phyloP scores from a whole-genome alignment of 2,797 vertebrate genomes.

The Euthynnus affinis region DNA sequence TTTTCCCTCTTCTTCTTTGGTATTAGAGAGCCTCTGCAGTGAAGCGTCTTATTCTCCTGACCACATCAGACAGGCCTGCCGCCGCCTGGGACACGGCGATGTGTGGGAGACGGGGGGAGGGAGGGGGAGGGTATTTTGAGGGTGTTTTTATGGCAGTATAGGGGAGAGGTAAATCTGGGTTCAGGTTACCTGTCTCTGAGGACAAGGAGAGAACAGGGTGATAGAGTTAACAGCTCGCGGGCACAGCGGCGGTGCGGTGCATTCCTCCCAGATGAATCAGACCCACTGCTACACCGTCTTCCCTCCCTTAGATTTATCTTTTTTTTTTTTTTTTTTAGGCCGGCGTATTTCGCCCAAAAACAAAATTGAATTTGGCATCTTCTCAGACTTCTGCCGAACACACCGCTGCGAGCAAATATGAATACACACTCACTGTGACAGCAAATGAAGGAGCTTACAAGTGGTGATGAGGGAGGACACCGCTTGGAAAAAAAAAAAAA shows the following conservation, averaged over 20 bases:
- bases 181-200: slow-evolving; percentile 56
- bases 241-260: neutral
- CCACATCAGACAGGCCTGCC: slow-evolving; percentile 63
- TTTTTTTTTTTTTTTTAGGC: no score
- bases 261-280: neutral
- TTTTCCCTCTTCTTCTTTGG: slow-evolving; percentile 29
- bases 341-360: neutral
- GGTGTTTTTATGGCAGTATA: neutral
- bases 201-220: slow-evolving; percentile 24
- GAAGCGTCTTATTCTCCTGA: slow-evolving; percentile 51
- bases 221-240: slow-evolving; percentile 38
- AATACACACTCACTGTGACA: neutral
- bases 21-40: slow-evolving; percentile 40
- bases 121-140: slow-evolving; percentile 14
- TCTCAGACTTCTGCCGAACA: slow-evolving; percentile 3
- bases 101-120: slow-evolving; percentile 11
- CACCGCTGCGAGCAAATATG: neutral
- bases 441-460: neutral
- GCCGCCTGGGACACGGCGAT: slow-evolving; percentile 21
- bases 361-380: slow-evolving; percentile 29
- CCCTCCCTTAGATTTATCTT: slow-evolving; percentile 2
- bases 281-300: neutral
- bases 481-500: neutral
- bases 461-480: neutral
- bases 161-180: neutral